Evolutionary conservation across 2,888 invertebrate species (phyloP).

Genomic region (Galeopsomyia nigrocyanea): DNA sequence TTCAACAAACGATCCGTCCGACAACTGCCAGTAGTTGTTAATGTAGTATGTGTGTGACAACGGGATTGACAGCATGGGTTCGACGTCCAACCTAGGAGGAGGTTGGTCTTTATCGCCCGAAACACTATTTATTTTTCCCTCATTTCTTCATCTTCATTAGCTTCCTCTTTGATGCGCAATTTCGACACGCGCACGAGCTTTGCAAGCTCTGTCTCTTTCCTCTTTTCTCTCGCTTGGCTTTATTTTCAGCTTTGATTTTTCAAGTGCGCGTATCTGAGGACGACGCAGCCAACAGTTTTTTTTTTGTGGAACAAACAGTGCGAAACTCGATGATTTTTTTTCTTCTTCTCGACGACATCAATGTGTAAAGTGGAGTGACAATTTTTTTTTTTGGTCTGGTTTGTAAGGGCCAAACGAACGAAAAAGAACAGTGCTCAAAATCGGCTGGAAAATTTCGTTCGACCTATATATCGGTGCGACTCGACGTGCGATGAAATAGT

Average conservation of each 20-base stretch:
- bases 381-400: too few relatives aligned
- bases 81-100: conserved; percentile 67
- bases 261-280: too few relatives aligned
- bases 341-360: too few relatives aligned
- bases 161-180: not conserved
- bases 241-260: not conserved
- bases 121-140: conserved; percentile 8
- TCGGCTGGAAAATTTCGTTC: too few relatives aligned
- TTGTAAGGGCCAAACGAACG: too few relatives aligned
- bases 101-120: conserved; percentile 60
- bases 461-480: too few relatives aligned
- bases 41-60: conserved; percentile 70
- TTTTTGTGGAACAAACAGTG: too few relatives aligned
- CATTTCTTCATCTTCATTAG: not conserved
- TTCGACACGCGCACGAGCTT: not conserved
- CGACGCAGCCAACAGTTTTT: too few relatives aligned
- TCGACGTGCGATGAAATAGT: conserved; percentile 18
- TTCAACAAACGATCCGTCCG: conserved; percentile 67
- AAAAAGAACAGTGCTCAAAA: too few relatives aligned
- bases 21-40: conserved; percentile 67
- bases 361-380: too few relatives aligned
- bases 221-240: not conserved
- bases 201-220: not conserved
- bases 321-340: too few relatives aligned
- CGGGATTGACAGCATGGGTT: conserved; percentile 69